These are phyloP conservation scores for Paedocypris micromegethes DNA, from an alignment of 2,797 vertebrate species.

Conservation along the genomic window DNA sequence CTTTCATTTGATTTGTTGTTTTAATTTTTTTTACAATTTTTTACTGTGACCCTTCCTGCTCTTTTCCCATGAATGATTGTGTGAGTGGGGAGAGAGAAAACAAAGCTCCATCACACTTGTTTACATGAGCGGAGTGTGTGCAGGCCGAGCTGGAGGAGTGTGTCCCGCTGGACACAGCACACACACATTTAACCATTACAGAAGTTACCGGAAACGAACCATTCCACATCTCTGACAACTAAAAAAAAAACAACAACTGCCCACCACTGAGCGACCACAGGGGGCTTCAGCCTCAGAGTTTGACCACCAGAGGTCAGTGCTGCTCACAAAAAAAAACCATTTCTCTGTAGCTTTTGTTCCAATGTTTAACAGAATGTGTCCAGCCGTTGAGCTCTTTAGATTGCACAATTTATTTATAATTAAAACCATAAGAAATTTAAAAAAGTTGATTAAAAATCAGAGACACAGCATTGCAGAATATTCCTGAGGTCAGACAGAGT, in stretches of 20 bases:
- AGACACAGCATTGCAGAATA: neutral
- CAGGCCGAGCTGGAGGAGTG: constrained; percentile 37
- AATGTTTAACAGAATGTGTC: neutral
- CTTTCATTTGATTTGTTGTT: no score
- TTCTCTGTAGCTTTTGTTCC: no score
- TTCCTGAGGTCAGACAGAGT: neutral
- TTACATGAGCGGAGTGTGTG: constrained; percentile 37
- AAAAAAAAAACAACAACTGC: constrained; percentile 6
- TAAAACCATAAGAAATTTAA: neutral
- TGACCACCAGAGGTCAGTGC: constrained; percentile 51
- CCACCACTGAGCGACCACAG: neutral
- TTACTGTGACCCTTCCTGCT: constrained; percentile 10
- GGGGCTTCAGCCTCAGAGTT: neutral
- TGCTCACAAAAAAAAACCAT: constrained; percentile 24
- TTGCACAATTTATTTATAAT: constrained; percentile 19
- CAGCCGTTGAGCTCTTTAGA: neutral
- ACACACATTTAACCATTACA: neutral
- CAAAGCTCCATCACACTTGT: constrained; percentile 8
- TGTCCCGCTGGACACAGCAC: constrained; percentile 38
- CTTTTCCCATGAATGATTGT: constrained; percentile 51
- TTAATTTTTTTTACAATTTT: no score
- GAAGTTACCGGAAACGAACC: neutral
- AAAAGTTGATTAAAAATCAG: neutral
- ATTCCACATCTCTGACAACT: neutral
- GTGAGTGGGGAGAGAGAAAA: constrained; percentile 4